Base-by-base conservation (phyloP, 2,888 invertebrate species). In the Gastracanthus pulcherrimus region DNA sequence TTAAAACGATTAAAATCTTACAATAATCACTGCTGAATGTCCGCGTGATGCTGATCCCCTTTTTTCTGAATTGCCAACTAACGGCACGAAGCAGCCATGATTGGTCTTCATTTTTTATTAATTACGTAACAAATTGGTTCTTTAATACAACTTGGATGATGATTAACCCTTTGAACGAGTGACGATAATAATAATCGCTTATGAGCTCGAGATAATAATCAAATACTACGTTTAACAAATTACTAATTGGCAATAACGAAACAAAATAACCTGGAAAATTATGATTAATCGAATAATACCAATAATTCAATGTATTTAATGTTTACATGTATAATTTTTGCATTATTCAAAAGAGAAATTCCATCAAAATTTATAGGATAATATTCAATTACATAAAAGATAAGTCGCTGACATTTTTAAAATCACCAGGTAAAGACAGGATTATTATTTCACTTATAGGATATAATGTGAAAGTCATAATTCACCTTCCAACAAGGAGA, bases 171-270 rank as follows among this genome's bases (percentile, higher is more conserved):
- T 62, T 62, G 60, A 77, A 60, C 29, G 69, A 38, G 23, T 62
- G 23, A 78, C 38, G 71, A 78, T 71, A 23, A 58, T 76, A 60
- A 67, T 76, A 48, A 58, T 23, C 23, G 67, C 67, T 76, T 58
- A n/a, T 29, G 36, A 58, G 7, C 16, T 7, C 23, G 26, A 41
- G 16, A 71, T 51, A 76, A 76, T 77, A 60, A 70, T 69, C n/a
- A 77, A 69, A 77, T 2, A 29, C 7, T 4, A 31, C 60, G 13
- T 58, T 69, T 71, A 78, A 71, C 78, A 70, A 71, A 51, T 23
- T 78, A 78, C 78, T 78, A 78, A 78, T 77, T 64, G 19, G 51
- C 60, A 62, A 70, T 66, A 76, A 76, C 75, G 66, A 66, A 41
- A 58, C 58, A 31, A 55, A 66, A 66, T 66, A 76, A 66, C 62